Evolutionary conservation across 2,113 vertebrate genomes (phyloP).

Genomic region (Platichthys flesus): DNA sequence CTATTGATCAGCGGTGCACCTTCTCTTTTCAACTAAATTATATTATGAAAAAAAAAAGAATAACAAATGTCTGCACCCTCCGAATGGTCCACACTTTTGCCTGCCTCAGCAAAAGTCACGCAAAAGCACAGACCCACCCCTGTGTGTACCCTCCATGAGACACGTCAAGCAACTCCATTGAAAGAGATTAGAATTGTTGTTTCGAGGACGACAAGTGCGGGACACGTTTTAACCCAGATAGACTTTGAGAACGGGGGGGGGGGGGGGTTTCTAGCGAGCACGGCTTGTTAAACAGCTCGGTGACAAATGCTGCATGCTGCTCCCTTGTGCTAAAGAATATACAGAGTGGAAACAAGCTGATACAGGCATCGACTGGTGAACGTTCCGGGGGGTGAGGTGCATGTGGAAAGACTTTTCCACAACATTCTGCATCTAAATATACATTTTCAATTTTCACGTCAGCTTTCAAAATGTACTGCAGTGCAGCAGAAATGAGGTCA

Average conservation of each 20-base stretch:
- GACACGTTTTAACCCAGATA: constrained; percentile 47
- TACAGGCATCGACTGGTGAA: constrained; percentile 54
- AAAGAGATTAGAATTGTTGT: constrained; percentile 56
- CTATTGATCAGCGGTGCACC: constrained; percentile 78
- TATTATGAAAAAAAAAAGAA: constrained; percentile 80
- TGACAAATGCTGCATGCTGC: constrained; percentile 63
- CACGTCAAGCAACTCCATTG: constrained; percentile 45
- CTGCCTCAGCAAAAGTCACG: constrained; percentile 56
- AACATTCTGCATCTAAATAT: constrained; percentile 57
- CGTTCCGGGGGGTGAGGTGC: constrained; percentile 46
- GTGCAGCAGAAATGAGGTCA: constrained; percentile 61
- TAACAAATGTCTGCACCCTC: constrained; percentile 63
- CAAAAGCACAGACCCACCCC: neutral
- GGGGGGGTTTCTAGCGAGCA: constrained; percentile 35
- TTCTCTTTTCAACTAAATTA: constrained; percentile 83
- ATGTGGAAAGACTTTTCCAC: neutral
- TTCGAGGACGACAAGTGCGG: constrained; percentile 60
- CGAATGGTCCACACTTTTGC: constrained; percentile 37
- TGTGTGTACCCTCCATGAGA: constrained; percentile 10
- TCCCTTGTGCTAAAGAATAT: constrained; percentile 62
- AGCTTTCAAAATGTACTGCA: constrained; percentile 43
- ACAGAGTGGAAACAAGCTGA: constrained; percentile 57
- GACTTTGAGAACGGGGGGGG: constrained; percentile 26
- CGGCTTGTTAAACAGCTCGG: constrained; percentile 52
- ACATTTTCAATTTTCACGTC: constrained; percentile 57